Evolutionary conservation across 2,888 invertebrate species (phyloP), one percentile per base, ranked within the genome.

Genomic region (Drosophila paranaensis): DNA sequence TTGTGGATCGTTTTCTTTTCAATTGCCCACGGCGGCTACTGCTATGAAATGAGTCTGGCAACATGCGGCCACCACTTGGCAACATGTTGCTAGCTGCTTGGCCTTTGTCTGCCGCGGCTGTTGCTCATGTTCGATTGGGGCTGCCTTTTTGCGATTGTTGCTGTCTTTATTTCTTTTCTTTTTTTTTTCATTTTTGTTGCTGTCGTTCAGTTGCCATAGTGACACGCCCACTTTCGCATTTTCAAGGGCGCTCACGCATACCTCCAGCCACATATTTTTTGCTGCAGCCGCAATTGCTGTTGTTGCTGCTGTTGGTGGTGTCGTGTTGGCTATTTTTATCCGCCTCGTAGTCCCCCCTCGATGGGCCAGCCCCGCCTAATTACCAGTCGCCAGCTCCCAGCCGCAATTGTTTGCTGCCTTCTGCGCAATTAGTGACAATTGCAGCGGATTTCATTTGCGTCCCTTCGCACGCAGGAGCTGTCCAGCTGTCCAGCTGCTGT

Each of bases 161-260:
- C 30, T 16, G 20, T n/a, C 6, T 37, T 53, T 33, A 25, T 27
- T 39, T 43, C 25, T 48, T n/a, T 20, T 20, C 2, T 2, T 20
- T 37, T 39, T 43, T 30, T 20, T 48, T n/a, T 20, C 20, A 20
- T 27, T 54, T 46, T 13, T 33, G 53, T 25, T 69, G 46, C 69
- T 66, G 58, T 67, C 39, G 61, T 50, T 51, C 16, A 48, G 83
- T 81, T 81, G 82, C 76, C 79, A 84, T 84, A 71, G 42, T 54
- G 78, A 82, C 75, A 84, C 87, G 87, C 84, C 87, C 57, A 79
- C 84, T 81, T 73, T 80, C 54, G 67, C 57, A 60, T 50, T 60
- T 78, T 78, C 80, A 87, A 82, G 84, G 87, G 82, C 87, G 64
- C 68, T 57, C 61, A 56, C 65, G 60, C 53, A 60, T 61, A 69